phyloP scores from a whole-genome alignment of 2,797 vertebrate genomes.

The Cyclopterus lumpus region DNA sequence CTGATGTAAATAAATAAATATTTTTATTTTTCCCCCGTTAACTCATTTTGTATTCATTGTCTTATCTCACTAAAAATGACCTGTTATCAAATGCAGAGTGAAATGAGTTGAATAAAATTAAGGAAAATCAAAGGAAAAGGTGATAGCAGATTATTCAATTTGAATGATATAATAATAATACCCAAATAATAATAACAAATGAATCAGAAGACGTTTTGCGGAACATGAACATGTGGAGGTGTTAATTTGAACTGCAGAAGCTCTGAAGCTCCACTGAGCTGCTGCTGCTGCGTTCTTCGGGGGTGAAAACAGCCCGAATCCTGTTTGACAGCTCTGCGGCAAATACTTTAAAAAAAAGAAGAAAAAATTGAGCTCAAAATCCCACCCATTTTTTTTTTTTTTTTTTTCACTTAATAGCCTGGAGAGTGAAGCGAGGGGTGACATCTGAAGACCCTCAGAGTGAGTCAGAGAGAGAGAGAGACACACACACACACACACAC shows the following conservation, averaged over 20 bases:
- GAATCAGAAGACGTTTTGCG: no score
- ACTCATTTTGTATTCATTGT: not conserved
- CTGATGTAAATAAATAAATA: no score
- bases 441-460: constrained; percentile 15
- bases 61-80: not conserved
- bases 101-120: not conserved
- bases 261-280: no score
- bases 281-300: no score
- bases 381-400: not conserved
- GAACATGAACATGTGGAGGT: not conserved
- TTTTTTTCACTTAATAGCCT: constrained; percentile 26
- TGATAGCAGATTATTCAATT: not conserved
- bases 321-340: no score
- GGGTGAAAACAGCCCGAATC: no score
- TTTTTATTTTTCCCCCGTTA: not conserved
- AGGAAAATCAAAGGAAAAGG: not conserved
- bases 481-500: no score
- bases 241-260: not conserved
- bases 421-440: constrained; percentile 19
- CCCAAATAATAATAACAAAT: no score
- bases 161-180: not conserved
- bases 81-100: not conserved
- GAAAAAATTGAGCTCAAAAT: constrained; percentile 14
- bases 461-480: constrained; percentile 39
- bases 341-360: not conserved